A percentile compares a stretch with the other conserved stretches of the same genome.
These are phyloP conservation scores for Cygnus buccinator DNA, from an alignment of 2,113 vertebrate species.

Conservation along the genomic window DNA sequence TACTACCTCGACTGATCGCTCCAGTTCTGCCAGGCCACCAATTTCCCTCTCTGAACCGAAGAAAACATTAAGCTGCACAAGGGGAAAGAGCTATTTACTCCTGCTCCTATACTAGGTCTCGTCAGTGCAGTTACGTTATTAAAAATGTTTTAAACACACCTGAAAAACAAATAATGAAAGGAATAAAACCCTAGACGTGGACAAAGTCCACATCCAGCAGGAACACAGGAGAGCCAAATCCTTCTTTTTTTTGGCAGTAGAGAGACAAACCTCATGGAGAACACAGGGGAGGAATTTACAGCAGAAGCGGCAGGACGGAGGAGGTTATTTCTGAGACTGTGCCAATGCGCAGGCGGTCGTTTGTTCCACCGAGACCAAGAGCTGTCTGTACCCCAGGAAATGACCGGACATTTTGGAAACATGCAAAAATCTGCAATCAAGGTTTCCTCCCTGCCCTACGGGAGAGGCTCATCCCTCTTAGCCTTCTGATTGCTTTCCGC, in stretches of 20 bases:
- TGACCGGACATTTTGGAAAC: not conserved
- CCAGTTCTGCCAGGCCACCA: not conserved
- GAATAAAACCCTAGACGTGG: not conserved
- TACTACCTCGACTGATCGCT: not conserved
- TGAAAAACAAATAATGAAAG: not conserved
- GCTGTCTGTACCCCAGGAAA: not conserved
- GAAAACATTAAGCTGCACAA: not conserved
- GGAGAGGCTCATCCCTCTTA: not conserved
- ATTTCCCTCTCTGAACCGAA: not conserved
- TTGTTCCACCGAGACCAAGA: not conserved
- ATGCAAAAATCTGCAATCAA: not conserved
- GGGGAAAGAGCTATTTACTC: not conserved
- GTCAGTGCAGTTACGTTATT: not conserved
- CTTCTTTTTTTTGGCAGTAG: not conserved
- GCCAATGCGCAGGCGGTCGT: constrained; percentile 10
- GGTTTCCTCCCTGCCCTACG: not conserved
- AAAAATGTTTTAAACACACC: not conserved
- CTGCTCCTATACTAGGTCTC: not conserved
- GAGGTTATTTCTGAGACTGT: not conserved
- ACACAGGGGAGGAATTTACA: not conserved
- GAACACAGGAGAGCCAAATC: not conserved
- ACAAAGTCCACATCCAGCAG: not conserved
- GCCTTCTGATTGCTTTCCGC: not conserved
- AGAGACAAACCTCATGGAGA: not conserved
- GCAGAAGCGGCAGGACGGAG: not conserved